These are phyloP conservation scores for Archegozetes longisetosus DNA, from an alignment of 1,140 invertebrate genomes.

Conservation along the genomic window DNA sequence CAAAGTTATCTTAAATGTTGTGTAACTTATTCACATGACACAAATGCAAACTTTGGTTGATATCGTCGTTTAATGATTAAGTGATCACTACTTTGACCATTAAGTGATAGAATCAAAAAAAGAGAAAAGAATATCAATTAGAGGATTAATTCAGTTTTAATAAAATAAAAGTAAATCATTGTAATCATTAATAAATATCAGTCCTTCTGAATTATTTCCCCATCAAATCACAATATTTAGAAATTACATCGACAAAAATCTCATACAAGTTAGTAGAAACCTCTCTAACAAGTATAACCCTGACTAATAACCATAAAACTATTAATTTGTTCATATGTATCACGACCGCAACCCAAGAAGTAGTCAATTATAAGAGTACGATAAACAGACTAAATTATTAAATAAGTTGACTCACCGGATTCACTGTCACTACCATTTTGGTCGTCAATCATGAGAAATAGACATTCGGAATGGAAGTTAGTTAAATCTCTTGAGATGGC, in stretches of 20 bases:
- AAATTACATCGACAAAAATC: no score
- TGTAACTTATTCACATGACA: neutral
- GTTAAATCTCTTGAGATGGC: slow-evolving; percentile 49
- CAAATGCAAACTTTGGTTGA: no score
- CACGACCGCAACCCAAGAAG: no score
- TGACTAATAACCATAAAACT: no score
- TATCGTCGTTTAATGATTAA: no score
- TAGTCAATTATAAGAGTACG: no score
- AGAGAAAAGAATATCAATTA: neutral
- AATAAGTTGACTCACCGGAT: neutral
- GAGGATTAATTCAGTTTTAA: neutral
- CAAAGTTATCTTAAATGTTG: neutral
- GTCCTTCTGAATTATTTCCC: neutral
- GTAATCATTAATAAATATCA: no score
- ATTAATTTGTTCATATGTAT: no score
- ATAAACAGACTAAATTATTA: neutral
- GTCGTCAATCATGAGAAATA: slow-evolving; percentile 51
- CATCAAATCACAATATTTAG: neutral
- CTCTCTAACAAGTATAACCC: no score
- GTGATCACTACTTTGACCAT: neutral
- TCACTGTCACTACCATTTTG: slow-evolving; percentile 28
- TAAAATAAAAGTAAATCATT: neutral
- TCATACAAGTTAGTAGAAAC: no score
- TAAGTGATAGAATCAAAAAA: neutral
- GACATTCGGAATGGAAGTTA: slow-evolving; percentile 44